Evolutionary conservation across 2,888 invertebrate species (phyloP).

Genomic region (Zootermopsis nevadensis): DNA sequence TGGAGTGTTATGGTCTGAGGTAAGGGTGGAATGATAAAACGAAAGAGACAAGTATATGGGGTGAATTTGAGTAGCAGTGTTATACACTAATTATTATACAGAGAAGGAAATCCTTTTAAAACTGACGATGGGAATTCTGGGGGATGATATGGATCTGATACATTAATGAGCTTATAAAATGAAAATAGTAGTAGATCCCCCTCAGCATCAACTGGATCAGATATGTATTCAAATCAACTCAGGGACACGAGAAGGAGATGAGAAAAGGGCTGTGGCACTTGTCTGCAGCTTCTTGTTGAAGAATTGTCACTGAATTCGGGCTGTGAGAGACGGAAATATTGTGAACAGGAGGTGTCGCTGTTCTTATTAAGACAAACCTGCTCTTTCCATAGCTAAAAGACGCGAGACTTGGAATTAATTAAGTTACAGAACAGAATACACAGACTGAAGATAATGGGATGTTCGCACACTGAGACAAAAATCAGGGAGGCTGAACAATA

Average conservation of each 20-base stretch:
- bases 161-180: constrained; percentile 28
- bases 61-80: background rate
- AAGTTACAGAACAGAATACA: background rate
- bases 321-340: background rate
- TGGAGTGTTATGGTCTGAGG: background rate
- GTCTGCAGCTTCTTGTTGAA: background rate
- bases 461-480: background rate
- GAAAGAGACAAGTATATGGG: background rate
- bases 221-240: constrained; percentile 27
- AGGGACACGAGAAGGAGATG: background rate
- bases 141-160: constrained; percentile 22
- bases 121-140: background rate
- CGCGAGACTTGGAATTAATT: constrained; percentile 4
- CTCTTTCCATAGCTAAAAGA: background rate
- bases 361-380: constrained; percentile 13
- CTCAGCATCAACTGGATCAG: constrained; percentile 14
- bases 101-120: constrained; percentile 10
- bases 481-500: too few relatives aligned
- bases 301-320: background rate
- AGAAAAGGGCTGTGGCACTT: constrained; percentile 1
- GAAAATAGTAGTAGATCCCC: constrained; percentile 23
- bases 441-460: constrained; percentile 4
- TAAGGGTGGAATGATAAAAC: background rate
- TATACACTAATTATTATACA: constrained; percentile 15
- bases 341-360: background rate